Base-by-base conservation (phyloP, 2,888 invertebrate species). In the Drosophila flavopinicola region DNA sequence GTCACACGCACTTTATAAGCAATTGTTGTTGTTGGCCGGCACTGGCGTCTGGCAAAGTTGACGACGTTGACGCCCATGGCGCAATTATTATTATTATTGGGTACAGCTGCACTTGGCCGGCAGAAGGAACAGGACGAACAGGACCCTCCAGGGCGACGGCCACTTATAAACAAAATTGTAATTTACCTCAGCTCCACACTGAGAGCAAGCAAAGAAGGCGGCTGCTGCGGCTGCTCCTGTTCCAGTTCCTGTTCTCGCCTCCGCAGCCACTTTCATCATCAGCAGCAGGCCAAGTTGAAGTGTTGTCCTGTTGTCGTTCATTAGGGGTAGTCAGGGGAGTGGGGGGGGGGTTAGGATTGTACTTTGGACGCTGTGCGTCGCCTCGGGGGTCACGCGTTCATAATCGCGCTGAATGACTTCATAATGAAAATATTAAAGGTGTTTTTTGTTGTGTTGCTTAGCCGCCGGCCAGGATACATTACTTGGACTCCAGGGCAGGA, bases 401-500 rank as follows among this genome's bases (percentile, higher is more conserved):
- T 88, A 88, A 88, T 83, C 85, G 86, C 80, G 71, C 79, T 69
- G 75, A 87, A 87, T 82, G 86, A 89, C 75, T 88, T 87, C 83
- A 78, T 90, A 88, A 89, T 89, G 85, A 87, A 89, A 89, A 89
- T 87, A 88, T 88, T 87, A 88, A 89, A 89, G 89, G 90, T 90
- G 90, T 88, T 83, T 88, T 82, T 68, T 80, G 75, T 66, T 71
- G 35, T 63, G 65, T 49, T 64, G 51, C 75, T 70, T 80, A 76
- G 79, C 79, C 85, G 71, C 13, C 67, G 70, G 80, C 64, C 59
- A 78, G 76, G 79, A 78, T 67, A 79, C 75, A 58, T 79, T 67
- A 78, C 77, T 45, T 56, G 51, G 75, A 64, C 69, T 17, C 42
- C 2, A 15, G 6, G 32, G 75, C 76, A 71, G 78, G 71, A 77